Percentiles rank a stretch among this genome's conserved stretches.
These are phyloP conservation scores for Watsonalla cultraria DNA, from an alignment of 2,888 invertebrate species.

Conservation along the genomic window DNA sequence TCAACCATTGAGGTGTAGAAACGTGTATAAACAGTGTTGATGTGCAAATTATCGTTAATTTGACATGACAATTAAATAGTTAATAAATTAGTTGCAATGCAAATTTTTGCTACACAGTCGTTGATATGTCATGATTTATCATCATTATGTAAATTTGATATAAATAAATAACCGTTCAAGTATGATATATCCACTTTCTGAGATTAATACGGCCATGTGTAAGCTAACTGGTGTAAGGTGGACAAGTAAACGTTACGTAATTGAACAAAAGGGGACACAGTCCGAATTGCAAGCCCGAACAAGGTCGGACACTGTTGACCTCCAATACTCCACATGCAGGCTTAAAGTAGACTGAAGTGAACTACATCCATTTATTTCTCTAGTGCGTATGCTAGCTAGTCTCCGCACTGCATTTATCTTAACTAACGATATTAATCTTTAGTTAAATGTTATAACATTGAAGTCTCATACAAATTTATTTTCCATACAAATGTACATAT, in stretches of 20 bases:
- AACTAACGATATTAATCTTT: no score
- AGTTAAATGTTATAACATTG: no score
- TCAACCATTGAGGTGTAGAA: no score
- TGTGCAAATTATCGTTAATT: no score
- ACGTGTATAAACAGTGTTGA: no score
- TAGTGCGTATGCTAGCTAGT: constrained; percentile 7
- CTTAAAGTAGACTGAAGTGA: constrained; percentile 35
- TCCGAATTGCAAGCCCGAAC: constrained; percentile 40
- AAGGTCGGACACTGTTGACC: constrained; percentile 36
- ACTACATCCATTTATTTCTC: constrained; percentile 24
- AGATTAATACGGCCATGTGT: constrained; percentile 26
- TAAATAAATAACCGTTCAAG: no score
- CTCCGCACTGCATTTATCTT: background rate
- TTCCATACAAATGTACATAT: background rate
- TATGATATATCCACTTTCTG: background rate
- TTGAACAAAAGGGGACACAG: constrained; percentile 45
- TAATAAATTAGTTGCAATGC: no score
- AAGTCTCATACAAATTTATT: no score
- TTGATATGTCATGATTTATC: no score
- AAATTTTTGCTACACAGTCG: no score
- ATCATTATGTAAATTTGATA: no score
- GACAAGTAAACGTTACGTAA: constrained; percentile 43
- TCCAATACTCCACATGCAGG: constrained; percentile 18
- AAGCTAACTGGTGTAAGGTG: constrained; percentile 41
- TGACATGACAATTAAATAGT: no score